A percentile compares a stretch with the other conserved stretches of the same genome.
Evolutionary conservation across 2,888 invertebrate species (phyloP).

Genomic region (Pristionchus mayeri): DNA sequence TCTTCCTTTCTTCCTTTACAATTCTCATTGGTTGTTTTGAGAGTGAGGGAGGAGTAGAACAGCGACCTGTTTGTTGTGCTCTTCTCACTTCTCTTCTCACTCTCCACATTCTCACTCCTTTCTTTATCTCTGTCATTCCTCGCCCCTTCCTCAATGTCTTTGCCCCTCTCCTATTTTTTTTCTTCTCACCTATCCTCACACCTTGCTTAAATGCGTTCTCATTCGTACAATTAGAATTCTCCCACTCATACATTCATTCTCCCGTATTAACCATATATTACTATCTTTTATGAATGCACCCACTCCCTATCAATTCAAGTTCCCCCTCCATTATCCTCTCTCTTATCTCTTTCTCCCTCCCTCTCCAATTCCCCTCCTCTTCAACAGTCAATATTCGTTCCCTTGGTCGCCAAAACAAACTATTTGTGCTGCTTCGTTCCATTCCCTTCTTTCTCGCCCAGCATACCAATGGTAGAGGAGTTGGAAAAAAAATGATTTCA

Average conservation of each 20-base stretch:
- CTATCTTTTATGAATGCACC: background rate
- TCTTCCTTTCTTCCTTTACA: background rate
- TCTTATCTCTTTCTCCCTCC: background rate
- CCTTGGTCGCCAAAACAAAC: conserved; percentile 8
- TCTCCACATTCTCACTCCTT: background rate
- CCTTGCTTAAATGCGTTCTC: too few species aligned
- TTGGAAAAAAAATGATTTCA: too few species aligned
- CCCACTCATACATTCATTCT: background rate
- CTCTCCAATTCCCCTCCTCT: background rate
- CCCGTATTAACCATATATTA: background rate
- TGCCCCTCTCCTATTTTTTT: background rate
- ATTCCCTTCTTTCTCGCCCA: background rate
- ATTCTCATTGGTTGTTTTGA: conserved; percentile 24
- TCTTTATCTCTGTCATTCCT: background rate
- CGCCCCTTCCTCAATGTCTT: background rate
- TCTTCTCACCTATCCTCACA: too few species aligned
- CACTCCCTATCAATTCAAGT: background rate
- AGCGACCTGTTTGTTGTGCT: conserved; percentile 26
- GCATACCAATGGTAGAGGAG: too few species aligned
- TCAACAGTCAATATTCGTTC: conserved; percentile 30
- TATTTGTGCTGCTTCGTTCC: conserved; percentile 12
- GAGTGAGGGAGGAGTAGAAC: conserved; percentile 30
- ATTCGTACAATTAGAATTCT: background rate
- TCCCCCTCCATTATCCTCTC: background rate
- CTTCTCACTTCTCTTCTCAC: background rate